Base-by-base conservation (phyloP, 2,888 invertebrate species). In the Andrena bicolor region DNA sequence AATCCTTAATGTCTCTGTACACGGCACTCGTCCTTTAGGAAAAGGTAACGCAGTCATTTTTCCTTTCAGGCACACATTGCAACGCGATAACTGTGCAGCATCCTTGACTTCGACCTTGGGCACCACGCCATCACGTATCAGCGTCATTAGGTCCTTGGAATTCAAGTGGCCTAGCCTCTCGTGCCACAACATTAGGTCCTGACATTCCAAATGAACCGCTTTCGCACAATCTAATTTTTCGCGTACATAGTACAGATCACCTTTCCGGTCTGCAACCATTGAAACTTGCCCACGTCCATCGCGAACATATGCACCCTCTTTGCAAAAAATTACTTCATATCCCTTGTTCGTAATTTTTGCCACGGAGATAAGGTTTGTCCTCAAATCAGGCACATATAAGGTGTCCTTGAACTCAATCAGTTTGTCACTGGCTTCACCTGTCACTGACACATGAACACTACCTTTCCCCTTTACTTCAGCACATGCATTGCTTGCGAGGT, bases 401-500 rank as follows among this genome's bases (percentile, higher is more conserved):
- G 58, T 26, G 7, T 69, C 41, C 58, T 58, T 35, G 2, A 69
- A 58, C n/a, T 69, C 58, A 41, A 69, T 35, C n/a, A 4, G 16
- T 56, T 8, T 35, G 7, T 68, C 16, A 13, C 16, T 1, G 35
- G 8, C 13, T 32, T 32, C 13, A 56, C 13, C 2, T 16, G 56
- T 69, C 26, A 35, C 13, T 56, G 23, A 69, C 35, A n/a, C 26
- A 20, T 5, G 35, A 35, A 69, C 56, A 35, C 41, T 58, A 5
- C 58, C 58, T 26, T 48, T 26, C 1, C 35, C 23, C 23, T 63
- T 13, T 63, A 58, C 58, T 16, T 26, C 56, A 28, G 69, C 69
- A n/a, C 8, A 58, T 28, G 41, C 48, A 58, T 69, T 41, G n/a
- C 20, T 69, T 13, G 69, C 69, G 6, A 69, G 28, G 58, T 69